phyloP scores from a whole-genome alignment of 92 coral and sea anemone genomes.

The Epizoanthus rinbou region DNA sequence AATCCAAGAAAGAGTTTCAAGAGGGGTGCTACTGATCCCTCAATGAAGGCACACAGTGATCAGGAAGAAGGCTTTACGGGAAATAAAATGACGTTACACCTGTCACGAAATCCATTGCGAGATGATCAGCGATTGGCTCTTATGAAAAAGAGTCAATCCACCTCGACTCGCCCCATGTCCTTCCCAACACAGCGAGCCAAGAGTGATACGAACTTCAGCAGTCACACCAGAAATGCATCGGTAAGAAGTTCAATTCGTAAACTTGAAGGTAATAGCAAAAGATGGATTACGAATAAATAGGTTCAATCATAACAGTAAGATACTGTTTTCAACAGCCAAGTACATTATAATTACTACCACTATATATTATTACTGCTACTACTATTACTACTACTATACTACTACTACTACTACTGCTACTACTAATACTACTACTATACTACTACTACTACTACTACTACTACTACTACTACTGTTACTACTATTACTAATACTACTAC shows the following conservation, averaged over 20 bases:
- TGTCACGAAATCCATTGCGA: conserved; percentile 24
- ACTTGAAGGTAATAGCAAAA: too few relatives aligned
- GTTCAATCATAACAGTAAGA: too few relatives aligned
- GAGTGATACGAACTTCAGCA: conserved; percentile 37
- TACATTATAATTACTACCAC: too few relatives aligned
- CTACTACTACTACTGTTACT: too few relatives aligned
- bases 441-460: too few relatives aligned
- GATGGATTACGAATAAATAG: too few relatives aligned
- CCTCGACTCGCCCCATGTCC: conserved; percentile 3
- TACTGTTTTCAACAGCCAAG: too few relatives aligned
- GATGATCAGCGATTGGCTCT: conserved; percentile 29
- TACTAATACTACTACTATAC: too few relatives aligned
- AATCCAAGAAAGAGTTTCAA: conserved; percentile 2
- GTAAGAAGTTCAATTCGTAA: not conserved
- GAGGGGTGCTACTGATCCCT: not conserved
- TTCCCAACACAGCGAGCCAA: conserved; percentile 29
- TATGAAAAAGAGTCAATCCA: not conserved
- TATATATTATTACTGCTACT: too few relatives aligned
- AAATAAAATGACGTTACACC: conserved; percentile 13
- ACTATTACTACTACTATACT: too few relatives aligned
- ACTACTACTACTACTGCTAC: too few relatives aligned
- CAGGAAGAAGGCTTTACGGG: conserved; percentile 19
- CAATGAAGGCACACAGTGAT: conserved; percentile 36
- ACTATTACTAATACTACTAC: too few relatives aligned
- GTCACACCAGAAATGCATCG: conserved; percentile 7